phyloP scores from a whole-genome alignment of 2,797 vertebrate species.

The Tachyglossus aculeatus region DNA sequence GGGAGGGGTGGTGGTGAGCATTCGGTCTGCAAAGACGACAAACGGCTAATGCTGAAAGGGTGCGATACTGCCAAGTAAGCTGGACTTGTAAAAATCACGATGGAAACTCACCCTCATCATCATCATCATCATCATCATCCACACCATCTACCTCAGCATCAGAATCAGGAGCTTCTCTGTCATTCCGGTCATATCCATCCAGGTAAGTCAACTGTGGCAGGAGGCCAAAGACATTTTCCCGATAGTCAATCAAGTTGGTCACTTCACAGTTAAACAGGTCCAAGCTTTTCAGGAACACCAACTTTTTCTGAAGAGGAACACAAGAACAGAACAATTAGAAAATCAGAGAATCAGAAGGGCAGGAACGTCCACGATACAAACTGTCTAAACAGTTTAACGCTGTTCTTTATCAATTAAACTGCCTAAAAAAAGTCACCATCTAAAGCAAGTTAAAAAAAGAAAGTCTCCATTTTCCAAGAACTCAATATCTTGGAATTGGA shows the following conservation, averaged over 20 bases:
- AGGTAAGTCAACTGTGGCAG: constrained; percentile 91
- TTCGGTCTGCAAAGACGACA: too few species aligned
- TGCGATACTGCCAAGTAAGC: too few species aligned
- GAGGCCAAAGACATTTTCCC: constrained; percentile 91
- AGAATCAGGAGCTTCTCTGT: constrained; percentile 88
- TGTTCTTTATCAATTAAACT: too few species aligned
- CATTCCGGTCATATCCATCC: constrained; percentile 88
- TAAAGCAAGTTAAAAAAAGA: too few species aligned
- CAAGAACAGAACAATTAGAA: constrained; percentile 10
- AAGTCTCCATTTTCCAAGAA: too few species aligned
- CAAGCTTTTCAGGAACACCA: constrained; percentile 90
- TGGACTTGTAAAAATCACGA: too few species aligned
- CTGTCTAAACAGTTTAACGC: too few species aligned
- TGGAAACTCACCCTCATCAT: constrained; percentile 80
- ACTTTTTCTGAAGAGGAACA: constrained; percentile 83
- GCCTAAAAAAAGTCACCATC: too few species aligned
- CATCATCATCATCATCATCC: constrained; percentile 79
- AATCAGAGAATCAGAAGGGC: constrained; percentile 11
- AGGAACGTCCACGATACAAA: too few species aligned
- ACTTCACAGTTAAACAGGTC: constrained; percentile 96
- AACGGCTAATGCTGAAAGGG: too few species aligned
- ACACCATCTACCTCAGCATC: constrained; percentile 88
- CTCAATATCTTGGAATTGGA: too few species aligned
- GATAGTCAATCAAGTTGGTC: constrained; percentile 90
- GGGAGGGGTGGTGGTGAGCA: too few species aligned